Base-by-base conservation (phyloP, 2,888 invertebrate genomes). In the Catocala fraxini region DNA sequence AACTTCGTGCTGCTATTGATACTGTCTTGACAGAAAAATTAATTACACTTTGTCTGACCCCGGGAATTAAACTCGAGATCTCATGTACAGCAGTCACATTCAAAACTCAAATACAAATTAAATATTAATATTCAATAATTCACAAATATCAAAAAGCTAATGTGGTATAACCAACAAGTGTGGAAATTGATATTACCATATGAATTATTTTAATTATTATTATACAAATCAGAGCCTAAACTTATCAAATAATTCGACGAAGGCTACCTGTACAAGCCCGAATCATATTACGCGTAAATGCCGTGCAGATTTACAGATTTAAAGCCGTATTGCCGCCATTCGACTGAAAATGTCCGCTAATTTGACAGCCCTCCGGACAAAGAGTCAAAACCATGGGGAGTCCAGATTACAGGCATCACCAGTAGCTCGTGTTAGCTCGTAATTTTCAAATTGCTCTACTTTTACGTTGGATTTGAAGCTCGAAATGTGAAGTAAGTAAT, bases 291-390 rank as follows among this genome's bases (percentile, higher is more conserved):
- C 61, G 53, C 52, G 46, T 45, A 63, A 66, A 71, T 76, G 71
- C 59, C 41, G 63, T 55, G 42, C 62, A 56, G 58, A 65, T 75
- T 62, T 59, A 73, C 62, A 56, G 58, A 65, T 75, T 62, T 59
- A 73, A 64, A 58, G 60, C 51, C 64, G 54, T 54, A 60, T 61
- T 58, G 60, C 56, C 55, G 46, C 51, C 63, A 59, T 63, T 56
- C 51, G 58, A 63, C 51, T 65, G 59, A 63, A 74, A 71, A 68
- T 73, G 70, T 65, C 65, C 67, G 68, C 61, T 79, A 76, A 78
- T 78, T 78, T 75, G 73, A 70, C 75, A 73, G 58, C 39, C 56
- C 64, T 60, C 55, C 63, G 70, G 62, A 76, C 77, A 76, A 68
- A 68, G 71, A 62, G 62, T 53, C 65, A 57, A 72, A 66, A 65